Conservation (phyloP, 1,140 invertebrate species). For the Platyscapa corneri region DNA sequence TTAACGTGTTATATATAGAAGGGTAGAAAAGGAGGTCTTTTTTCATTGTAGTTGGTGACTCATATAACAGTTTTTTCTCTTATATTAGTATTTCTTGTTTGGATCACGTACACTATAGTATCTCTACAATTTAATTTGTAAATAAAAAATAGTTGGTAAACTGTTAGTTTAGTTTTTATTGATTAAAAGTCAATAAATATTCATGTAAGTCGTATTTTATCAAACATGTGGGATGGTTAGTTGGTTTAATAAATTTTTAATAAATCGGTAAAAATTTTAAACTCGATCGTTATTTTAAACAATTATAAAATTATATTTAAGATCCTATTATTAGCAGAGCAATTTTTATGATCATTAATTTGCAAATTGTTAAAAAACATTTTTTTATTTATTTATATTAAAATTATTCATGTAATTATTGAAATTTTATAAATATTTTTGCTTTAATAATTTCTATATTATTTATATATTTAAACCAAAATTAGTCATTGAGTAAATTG, state of each 20-base stretch:
- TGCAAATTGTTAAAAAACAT: too few relatives aligned
- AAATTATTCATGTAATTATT: too few relatives aligned
- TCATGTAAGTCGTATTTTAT: background rate
- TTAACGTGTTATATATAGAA: background rate
- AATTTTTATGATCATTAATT: too few relatives aligned
- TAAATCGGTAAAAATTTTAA: background rate
- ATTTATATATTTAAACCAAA: background rate
- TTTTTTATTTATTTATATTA: too few relatives aligned
- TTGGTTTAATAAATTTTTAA: background rate
- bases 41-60: constrained; percentile 34
- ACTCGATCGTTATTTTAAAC: background rate
- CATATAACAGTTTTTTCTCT: constrained; percentile 16
- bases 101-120: background rate
- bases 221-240: background rate
- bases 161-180: background rate
- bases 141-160: background rate
- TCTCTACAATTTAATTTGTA: background rate
- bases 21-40: constrained; percentile 16
- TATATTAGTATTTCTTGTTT: background rate
- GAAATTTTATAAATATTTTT: background rate
- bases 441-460: background rate
- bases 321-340: too few relatives aligned
- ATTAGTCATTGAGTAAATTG: too few relatives aligned
- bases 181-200: background rate
- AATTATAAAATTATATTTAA: too few relatives aligned